Conservation (phyloP, 2,797 vertebrate genomes). For the Crenuchus spilurus region DNA sequence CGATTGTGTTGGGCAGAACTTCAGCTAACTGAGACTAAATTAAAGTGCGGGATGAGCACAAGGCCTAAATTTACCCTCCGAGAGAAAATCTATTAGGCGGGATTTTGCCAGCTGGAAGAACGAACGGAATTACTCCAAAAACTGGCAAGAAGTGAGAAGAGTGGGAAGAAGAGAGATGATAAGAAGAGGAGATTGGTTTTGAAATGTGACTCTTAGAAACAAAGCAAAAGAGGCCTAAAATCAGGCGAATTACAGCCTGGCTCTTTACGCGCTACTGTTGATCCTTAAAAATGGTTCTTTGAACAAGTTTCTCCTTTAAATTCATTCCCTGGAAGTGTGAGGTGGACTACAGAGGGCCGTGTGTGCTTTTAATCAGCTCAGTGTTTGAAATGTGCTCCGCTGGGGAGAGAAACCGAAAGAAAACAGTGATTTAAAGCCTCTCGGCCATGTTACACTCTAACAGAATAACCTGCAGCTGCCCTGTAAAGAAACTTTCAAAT, state of each 20-base stretch:
- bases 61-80: conserved; percentile 7
- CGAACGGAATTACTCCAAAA: conserved; percentile 7
- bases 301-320: conserved; percentile 29
- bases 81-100: conserved; percentile 25
- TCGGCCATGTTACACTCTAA: conserved; percentile 33
- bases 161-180: not conserved
- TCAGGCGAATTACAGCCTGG: conserved; percentile 4
- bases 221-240: not conserved
- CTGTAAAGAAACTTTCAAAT: conserved; percentile 48
- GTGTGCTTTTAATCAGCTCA: conserved; percentile 50
- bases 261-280: conserved; percentile 29
- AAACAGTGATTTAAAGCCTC: not conserved
- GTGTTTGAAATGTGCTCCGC: conserved; percentile 39
- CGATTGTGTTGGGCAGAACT: not conserved
- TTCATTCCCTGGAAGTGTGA: conserved; percentile 28
- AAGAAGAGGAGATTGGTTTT: conserved; percentile 16
- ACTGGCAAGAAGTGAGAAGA: conserved; percentile 20
- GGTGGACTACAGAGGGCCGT: conserved; percentile 23
- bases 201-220: not conserved
- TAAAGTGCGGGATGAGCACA: not conserved
- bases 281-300: conserved; percentile 41
- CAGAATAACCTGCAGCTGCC: conserved; percentile 45
- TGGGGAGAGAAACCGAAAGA: not conserved
- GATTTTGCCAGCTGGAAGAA: conserved; percentile 1
- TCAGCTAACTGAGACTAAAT: conserved; percentile 3